Evolutionary conservation across 2,113 vertebrate genomes (phyloP), one percentile per base, ranked within the genome.

Genomic region (Pomatostomus ruficeps): DNA sequence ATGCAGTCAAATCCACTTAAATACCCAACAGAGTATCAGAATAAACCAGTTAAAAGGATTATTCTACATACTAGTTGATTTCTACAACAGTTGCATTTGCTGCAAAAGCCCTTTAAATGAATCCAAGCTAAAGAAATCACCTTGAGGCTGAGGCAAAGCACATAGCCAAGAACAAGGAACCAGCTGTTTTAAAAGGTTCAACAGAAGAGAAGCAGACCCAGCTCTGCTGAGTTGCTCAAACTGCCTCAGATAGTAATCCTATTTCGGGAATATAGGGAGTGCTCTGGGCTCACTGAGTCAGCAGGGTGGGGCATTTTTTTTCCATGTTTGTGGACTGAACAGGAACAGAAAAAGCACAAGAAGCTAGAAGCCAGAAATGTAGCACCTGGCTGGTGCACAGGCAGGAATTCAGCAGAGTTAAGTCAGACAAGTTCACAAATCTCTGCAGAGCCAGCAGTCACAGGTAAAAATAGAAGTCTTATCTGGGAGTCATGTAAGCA

Each of bases 261-360:
- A 43, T 96, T 94, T 94, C 67, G 57, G 94, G 94, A 96, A 89
- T 70, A 89, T 1, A 77, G 89, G 62, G 93, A 95, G 87, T 88
- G 89, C 75, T 90, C 89, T 62, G 89, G 91, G 45, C 84, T 73
- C 87, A 73, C 3, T 96, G 95, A 96, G 85, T 96, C 96, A 97
- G 92, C 72, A 65, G 96, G 95, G 95, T 88, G 93, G 88, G 85
- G 90, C 85, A 48, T 13, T 62, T 85, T 87, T 83, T 90, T 84
- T 79, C 94, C 88, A 72, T 93, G 92, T 90, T 96, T 88, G 92
- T 91, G 68, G 52, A 63, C 51, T 77, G 88, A 84, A 76, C 48
- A 46, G 83, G 93, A 96, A 95, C 63, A 71, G 59, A 94, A 91
- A 88, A 75, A 67, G 65, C 59, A 73, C 66, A 89, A 76, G 81